Base-by-base conservation (phyloP, 2,888 invertebrate genomes). In the Athrips mouffetella region DNA sequence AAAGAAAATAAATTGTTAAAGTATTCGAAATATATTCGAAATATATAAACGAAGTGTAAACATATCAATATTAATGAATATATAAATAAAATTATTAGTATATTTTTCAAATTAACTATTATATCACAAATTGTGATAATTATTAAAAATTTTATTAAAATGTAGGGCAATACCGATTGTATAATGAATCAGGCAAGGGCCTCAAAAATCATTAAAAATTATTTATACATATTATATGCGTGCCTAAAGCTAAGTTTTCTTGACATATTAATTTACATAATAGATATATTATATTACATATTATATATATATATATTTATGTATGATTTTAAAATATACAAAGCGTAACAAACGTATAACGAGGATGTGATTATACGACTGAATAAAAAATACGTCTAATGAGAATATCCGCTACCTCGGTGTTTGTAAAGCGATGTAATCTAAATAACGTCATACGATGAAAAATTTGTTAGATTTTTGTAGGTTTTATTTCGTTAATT, bases 121-220 rank as follows among this genome's bases (percentile, higher is more conserved):
- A 30, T 27, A 29, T 30, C 27, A 30, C 20, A 30, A 10, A 42
- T 27, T 3, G 16, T 37, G 37, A 21, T 37, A 37, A 21, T 11
- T 31, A 15, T 31, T 13, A 31, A 31, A 31, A 15, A 15, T 49
- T 30, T 47, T 40, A 35, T 33, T 46, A 44, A 27, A 15, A 15
- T 27, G 11, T 11, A 31, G 31, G 11, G n/a, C n/a, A n/a, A n/a
- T 31, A 31, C 11, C 16, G 13, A 21, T 18, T 10, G 7, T 18
- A 37, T 16, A 16, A 18, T 35, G n/a, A 7, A 7, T 35, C n/a
- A 21, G 37, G 37, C 37, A 21, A 21, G 11, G 37, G 37, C 37
- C 21, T 37, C 37, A 21, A 37, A 37, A 21, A 2, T 35, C 3
- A 20, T 20, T 15, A 33, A 33, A 16, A 7, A 16, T 33, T 16